Evolutionary conservation across 2,113 vertebrate species (phyloP).

Genomic region (Festucalex cinctus): DNA sequence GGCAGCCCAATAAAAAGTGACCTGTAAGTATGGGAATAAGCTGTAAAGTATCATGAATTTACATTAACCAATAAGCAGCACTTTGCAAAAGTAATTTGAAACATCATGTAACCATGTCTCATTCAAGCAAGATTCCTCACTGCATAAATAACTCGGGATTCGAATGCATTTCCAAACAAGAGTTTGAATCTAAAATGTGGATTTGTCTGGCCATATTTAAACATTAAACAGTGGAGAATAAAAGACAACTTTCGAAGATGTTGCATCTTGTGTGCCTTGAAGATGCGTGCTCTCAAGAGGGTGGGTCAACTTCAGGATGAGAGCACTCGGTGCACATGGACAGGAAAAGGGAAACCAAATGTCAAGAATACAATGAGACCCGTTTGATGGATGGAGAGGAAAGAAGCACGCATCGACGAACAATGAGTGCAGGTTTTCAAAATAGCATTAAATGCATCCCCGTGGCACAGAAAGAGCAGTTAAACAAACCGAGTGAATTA

Average conservation of each 20-base stretch:
- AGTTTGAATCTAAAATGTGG: not conserved
- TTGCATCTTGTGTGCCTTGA: not conserved
- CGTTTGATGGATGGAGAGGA: conserved; percentile 52
- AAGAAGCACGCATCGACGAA: conserved; percentile 27
- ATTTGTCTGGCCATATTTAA: not conserved
- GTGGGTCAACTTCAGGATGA: conserved; percentile 8
- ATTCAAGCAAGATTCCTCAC: not conserved
- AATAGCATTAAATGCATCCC: not conserved
- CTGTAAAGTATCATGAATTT: not conserved
- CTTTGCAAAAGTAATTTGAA: not conserved
- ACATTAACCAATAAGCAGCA: not conserved
- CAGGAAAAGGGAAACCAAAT: conserved; percentile 69
- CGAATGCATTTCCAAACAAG: not conserved
- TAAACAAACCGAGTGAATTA: not conserved
- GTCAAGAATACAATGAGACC: conserved; percentile 58
- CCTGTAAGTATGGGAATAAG: not conserved
- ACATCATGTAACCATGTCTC: not conserved
- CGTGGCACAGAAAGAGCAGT: not conserved
- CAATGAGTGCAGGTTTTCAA: not conserved
- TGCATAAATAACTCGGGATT: not conserved
- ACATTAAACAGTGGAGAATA: not conserved
- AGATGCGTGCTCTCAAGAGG: not conserved
- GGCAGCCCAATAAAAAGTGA: not conserved
- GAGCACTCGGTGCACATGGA: not conserved
- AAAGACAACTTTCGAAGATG: not conserved